These are phyloP conservation scores for Leptestheria dahalacensis DNA, from an alignment of 1,140 invertebrate species.

Conservation along the genomic window DNA sequence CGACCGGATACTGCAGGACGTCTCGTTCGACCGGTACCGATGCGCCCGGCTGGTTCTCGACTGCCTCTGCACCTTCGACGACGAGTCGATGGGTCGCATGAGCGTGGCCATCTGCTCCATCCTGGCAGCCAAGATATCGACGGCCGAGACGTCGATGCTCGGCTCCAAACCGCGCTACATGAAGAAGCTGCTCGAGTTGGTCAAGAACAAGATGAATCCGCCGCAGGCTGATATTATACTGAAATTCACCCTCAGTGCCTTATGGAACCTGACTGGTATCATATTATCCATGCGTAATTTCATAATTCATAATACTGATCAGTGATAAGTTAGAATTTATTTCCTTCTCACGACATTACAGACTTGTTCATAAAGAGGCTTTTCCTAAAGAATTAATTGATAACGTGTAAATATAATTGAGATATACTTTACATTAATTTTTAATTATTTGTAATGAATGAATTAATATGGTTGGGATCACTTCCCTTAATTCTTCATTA, in stretches of 20 bases:
- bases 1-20: conserved; percentile 58
- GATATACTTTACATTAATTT: too few relatives aligned
- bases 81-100: conserved; percentile 60
- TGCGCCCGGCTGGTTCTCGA: conserved; percentile 62
- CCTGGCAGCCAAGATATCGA: conserved; percentile 53
- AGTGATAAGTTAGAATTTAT: too few relatives aligned
- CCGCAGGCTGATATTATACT: conserved; percentile 53
- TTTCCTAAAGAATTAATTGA: too few relatives aligned
- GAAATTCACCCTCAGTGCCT: conserved; percentile 61
- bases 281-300: neutral
- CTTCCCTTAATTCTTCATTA: too few relatives aligned
- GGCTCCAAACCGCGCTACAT: conserved; percentile 54
- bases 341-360: too few relatives aligned
- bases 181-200: conserved; percentile 52
- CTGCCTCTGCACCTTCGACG: conserved; percentile 53
- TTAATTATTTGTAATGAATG: too few relatives aligned
- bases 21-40: conserved; percentile 54
- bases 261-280: conserved; percentile 58
- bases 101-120: conserved; percentile 70
- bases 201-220: conserved; percentile 43
- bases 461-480: too few relatives aligned
- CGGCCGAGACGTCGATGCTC: conserved; percentile 51
- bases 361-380: too few relatives aligned
- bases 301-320: neutral
- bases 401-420: too few relatives aligned